Conservation (phyloP, 2,888 invertebrate species). For the Lycophotia porphyrea region DNA sequence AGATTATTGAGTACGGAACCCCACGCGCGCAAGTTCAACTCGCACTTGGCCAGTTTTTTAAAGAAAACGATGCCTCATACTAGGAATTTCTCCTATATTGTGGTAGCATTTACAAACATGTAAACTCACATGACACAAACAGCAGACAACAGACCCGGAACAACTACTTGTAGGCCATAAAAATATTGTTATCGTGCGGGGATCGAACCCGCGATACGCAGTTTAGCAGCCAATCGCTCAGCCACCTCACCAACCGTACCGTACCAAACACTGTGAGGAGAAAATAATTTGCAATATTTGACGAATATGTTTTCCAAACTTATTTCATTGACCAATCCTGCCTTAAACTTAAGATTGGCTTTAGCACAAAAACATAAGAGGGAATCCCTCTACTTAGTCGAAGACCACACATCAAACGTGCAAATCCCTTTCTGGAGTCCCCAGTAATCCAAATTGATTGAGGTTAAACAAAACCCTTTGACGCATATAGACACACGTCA, state of each 20-base stretch:
- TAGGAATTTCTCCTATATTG: background rate
- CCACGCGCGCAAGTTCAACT: too few species aligned
- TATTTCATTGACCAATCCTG: background rate
- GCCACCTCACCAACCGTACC: background rate
- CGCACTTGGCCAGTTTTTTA: too few species aligned
- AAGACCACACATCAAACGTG: slow-evolving; percentile 18
- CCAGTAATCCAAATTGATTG: slow-evolving; percentile 20
- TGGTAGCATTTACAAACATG: background rate
- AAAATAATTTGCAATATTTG: background rate
- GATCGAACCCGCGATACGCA: background rate
- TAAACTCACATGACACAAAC: background rate
- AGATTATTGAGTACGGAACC: too few species aligned
- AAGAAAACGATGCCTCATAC: too few species aligned
- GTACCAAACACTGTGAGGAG: background rate
- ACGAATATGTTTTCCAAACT: background rate
- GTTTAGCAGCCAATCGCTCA: background rate
- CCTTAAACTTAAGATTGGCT: background rate
- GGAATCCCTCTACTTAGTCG: background rate
- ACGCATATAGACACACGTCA: slow-evolving; percentile 17
- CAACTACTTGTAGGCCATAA: background rate
- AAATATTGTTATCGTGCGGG: background rate
- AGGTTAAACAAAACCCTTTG: slow-evolving; percentile 22
- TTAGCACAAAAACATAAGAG: background rate
- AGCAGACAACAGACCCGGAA: background rate
- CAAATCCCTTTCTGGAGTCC: slow-evolving; percentile 9